Evolutionary conservation across 2,888 invertebrate genomes (phyloP), one percentile per base, ranked within the genome.

Genomic region (Amphipyra tragopoginis): DNA sequence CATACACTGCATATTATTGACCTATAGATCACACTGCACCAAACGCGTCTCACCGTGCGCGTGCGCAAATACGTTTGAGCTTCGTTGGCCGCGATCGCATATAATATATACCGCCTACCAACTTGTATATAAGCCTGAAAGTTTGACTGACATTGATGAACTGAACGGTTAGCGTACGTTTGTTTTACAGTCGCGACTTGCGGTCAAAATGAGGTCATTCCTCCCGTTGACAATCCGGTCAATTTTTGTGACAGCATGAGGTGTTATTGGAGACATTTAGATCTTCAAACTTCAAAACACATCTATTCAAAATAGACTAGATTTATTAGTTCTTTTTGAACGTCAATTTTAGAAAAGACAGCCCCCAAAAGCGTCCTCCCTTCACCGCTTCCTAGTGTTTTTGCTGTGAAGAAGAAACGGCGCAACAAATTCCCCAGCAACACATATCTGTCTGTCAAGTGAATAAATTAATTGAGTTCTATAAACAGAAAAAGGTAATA

Each of bases 31-130:
- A 79, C 82, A 76, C 75, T 75, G 81, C 86, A 77, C 78, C 73
- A 78, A 74, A 78, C 80, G 80, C 86, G 85, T 82, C 84, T 75
- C 73, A 61, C 68, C 68, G 68, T 59, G 65, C 72, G 83, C 83
- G 81, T 81, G 84, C 84, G 75, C 76, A 62, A 57, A 58, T 77
- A 70, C 84, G 82, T 77, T 83, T 86, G 85, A 86, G 81, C 83
- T 76, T 70, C 57, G 78, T 72, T 60, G 60, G 73, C 65, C 73
- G 60, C 63, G 42, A 39, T 63, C 79, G 65, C 77, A 76, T 79
- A 75, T 75, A 80, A 86, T 89, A 88, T 88, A 89, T 88, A 89
- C 82, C 77, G 67, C 82, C 81, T 79, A 61, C 72, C 70, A 67
- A 69, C 65, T 64, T 72, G 56, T 70, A 66, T 58, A 58, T 33